phyloP scores from a whole-genome alignment of 2,888 invertebrate genomes.

The Bombyx huttoni region DNA sequence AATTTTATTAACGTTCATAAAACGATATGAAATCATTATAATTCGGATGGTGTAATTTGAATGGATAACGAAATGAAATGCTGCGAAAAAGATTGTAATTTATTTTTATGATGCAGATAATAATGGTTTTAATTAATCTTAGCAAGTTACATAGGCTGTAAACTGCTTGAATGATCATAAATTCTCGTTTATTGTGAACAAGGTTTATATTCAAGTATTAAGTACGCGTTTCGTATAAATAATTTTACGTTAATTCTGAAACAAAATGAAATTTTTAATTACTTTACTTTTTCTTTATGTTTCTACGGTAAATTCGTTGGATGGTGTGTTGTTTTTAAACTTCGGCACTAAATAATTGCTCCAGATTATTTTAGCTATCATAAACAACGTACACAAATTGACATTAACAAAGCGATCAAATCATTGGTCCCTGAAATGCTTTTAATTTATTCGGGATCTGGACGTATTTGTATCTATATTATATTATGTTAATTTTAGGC shows the following conservation, averaged over 20 bases:
- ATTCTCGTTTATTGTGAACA: background rate
- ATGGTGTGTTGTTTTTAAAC: slow-evolving; percentile 11
- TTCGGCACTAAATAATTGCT: background rate
- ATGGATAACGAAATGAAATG: background rate
- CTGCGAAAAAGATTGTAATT: background rate
- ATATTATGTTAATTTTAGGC: too few relatives aligned
- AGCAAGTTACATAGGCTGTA: background rate
- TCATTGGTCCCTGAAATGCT: too few relatives aligned
- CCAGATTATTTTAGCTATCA: too few relatives aligned
- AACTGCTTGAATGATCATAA: background rate
- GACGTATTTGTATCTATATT: too few relatives aligned
- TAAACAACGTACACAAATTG: too few relatives aligned
- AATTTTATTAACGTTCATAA: background rate
- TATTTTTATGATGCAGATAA: background rate
- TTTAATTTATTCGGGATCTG: too few relatives aligned
- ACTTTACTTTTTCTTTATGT: slow-evolving; percentile 12
- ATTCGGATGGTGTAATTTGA: background rate
- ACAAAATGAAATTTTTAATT: slow-evolving; percentile 14
- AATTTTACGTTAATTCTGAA: slow-evolving; percentile 3
- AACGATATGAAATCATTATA: slow-evolving; percentile 1
- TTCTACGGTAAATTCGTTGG: slow-evolving; percentile 9
- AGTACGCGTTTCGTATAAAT: background rate
- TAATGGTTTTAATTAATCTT: slow-evolving; percentile 4
- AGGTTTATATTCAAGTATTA: background rate
- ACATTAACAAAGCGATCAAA: too few relatives aligned